phyloP scores from a whole-genome alignment of 2,888 invertebrate species.

The Deroplatys truncata region DNA sequence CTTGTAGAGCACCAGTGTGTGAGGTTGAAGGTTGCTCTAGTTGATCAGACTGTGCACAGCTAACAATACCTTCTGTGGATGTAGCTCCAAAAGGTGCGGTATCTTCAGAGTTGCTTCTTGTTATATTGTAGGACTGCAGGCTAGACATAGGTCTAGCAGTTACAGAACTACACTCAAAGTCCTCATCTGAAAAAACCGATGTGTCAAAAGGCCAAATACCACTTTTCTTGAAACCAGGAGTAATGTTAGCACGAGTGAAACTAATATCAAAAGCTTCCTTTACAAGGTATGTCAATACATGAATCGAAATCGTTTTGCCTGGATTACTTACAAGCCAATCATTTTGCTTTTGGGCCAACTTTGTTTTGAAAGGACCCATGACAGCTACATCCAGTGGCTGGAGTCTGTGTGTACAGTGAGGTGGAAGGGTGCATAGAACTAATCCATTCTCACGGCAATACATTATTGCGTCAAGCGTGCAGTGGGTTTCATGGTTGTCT shows the following conservation, averaged over 20 bases:
- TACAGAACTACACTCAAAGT: background rate
- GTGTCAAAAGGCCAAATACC: too few species aligned
- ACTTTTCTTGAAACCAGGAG: too few species aligned
- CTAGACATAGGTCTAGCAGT: background rate
- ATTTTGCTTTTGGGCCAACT: too few species aligned
- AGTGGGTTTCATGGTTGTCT: slow-evolving; percentile 14
- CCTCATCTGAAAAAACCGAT: background rate
- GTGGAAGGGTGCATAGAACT: slow-evolving; percentile 1
- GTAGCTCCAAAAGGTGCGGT: too few species aligned
- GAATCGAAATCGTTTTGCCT: slow-evolving; percentile 1
- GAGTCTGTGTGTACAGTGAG: slow-evolving; percentile 13
- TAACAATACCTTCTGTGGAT: too few species aligned
- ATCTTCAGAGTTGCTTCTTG: too few species aligned
- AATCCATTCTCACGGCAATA: slow-evolving; percentile 2
- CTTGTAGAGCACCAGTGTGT: too few species aligned
- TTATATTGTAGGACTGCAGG: too few species aligned
- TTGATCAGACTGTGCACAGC: too few species aligned
- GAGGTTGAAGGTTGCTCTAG: too few species aligned
- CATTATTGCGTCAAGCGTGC: background rate
- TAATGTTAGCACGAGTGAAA: too few species aligned
- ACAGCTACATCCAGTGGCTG: slow-evolving; percentile 15
- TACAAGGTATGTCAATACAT: background rate
- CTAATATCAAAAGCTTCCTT: too few species aligned
- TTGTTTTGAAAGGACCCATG: slow-evolving; percentile 1
- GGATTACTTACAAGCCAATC: background rate